phyloP scores from a whole-genome alignment of 2,797 vertebrate genomes.

The Lerista edwardsae region DNA sequence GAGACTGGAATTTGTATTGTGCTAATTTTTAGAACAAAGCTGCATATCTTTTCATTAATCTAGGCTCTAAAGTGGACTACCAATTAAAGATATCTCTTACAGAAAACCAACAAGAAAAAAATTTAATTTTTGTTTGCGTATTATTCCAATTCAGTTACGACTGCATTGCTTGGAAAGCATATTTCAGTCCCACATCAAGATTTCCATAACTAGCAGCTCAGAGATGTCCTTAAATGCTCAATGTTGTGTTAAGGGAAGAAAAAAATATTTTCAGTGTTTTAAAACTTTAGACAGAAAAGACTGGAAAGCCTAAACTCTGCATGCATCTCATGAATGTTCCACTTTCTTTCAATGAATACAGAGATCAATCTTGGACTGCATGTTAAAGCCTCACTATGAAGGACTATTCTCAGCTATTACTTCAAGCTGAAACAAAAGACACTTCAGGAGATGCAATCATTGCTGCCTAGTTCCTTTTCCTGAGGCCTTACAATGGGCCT shows the following conservation, averaged over 20 bases:
- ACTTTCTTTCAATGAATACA: conserved; percentile 92
- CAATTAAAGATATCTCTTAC: conserved; percentile 44
- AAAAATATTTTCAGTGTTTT: conserved; percentile 61
- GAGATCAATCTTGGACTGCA: conserved; percentile 88
- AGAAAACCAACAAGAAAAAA: conserved; percentile 44
- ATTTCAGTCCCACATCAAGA: conserved; percentile 70
- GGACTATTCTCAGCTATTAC: conserved; percentile 86
- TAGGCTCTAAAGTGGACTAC: conserved; percentile 31
- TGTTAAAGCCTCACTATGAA: conserved; percentile 86
- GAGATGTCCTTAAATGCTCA: conserved; percentile 72
- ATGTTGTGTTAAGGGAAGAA: conserved; percentile 55
- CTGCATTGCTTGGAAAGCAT: conserved; percentile 75
- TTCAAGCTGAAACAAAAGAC: conserved; percentile 89
- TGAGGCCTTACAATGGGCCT: conserved; percentile 80
- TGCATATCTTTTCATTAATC: conserved; percentile 15
- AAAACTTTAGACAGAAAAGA: conserved; percentile 73
- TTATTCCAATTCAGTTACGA: conserved; percentile 41
- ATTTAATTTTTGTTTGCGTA: conserved; percentile 8
- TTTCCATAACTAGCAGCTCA: conserved; percentile 71
- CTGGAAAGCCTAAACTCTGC: conserved; percentile 82
- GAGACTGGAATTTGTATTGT: neutral
- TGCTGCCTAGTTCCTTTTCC: conserved; percentile 83
- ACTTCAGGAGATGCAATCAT: conserved; percentile 89
- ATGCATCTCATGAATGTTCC: conserved; percentile 96
- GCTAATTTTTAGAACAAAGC: neutral